phyloP scores from a whole-genome alignment of 2,797 vertebrate species.

The Ispidina lecontei region DNA sequence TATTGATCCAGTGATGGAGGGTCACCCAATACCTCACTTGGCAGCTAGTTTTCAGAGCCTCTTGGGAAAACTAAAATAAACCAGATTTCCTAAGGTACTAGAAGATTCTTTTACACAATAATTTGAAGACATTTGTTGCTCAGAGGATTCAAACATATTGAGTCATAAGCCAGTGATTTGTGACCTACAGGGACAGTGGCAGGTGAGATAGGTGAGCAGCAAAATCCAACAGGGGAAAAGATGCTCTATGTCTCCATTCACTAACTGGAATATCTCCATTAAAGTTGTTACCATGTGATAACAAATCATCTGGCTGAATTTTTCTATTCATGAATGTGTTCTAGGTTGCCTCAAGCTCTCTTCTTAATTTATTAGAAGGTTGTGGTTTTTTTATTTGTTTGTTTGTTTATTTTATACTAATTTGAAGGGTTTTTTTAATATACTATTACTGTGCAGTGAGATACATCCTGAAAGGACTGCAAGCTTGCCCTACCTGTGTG shows the following conservation, averaged over 20 bases:
- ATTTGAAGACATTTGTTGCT: not conserved
- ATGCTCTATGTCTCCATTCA: rapidly evolving
- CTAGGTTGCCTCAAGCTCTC: not conserved
- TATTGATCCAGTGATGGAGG: not conserved
- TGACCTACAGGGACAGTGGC: rapidly evolving
- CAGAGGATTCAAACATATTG: not conserved
- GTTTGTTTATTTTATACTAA: no score
- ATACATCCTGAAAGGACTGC: not conserved
- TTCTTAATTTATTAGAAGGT: not conserved
- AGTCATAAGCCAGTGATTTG: not conserved
- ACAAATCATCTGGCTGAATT: not conserved
- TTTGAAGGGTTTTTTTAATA: not conserved
- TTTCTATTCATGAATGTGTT: not conserved
- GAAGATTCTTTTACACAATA: not conserved
- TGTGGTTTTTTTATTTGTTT: no score
- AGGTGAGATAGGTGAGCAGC: not conserved
- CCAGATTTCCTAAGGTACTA: not conserved
- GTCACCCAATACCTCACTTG: not conserved
- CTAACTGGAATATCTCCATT: not conserved
- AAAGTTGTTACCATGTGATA: not conserved
- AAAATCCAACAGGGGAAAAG: not conserved
- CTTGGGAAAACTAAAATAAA: not conserved
- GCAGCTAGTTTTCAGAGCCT: not conserved
- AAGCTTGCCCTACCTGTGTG: rapidly evolving
- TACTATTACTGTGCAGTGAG: not conserved